Evolutionary conservation across 2,113 vertebrate species (phyloP), one percentile per base, ranked within the genome.

Genomic region (Sialia sialis): DNA sequence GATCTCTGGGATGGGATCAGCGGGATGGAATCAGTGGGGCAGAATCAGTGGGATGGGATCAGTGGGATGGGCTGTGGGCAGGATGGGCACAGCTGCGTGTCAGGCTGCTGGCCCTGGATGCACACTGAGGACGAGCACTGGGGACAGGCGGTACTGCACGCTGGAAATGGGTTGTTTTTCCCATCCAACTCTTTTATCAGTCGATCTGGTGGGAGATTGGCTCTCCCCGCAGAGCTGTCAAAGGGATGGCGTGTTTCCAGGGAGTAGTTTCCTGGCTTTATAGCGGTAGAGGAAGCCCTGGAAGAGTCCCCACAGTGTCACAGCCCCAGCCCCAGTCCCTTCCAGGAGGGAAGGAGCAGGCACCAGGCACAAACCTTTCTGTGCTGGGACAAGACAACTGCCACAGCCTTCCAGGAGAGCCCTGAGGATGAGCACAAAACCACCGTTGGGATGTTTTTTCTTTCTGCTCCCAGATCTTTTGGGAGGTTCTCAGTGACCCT

Each of bases 61-160:
- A 3, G 18, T 44, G 43, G 19, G 43, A 18, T 8, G 54, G 51
- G 18, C 25, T 34, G 4, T 7, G 51, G 44, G 7, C 46, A 21
- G 21, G 34, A 1, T 7, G 55, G 41, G 19, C 11, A 3, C n/a
- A 5, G 52, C 58, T 13, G 29, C 0, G 0, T 2, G 10, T 2
- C 20, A 2, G 43, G 43, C 32, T 12, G 74, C 46, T 17, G 82
- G 8, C 15, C 6, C 9, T 5, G 84, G 63, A 2, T 3, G 1
- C 3, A 1, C 69, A 16, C 41, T 74, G 82, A 48, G 69, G 82
- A 48, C 15, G 1, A 4, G 3, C 29, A 0, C 46, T 48, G 89
- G 76, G 54, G 8, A 34, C 32, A 11, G 2, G 49, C 0, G 4
- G 92, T 80, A 52, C 68, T 77, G 73, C 80, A 43, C 4, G 0